phyloP scores from a whole-genome alignment of 2,113 vertebrate genomes.

The Scomber japonicus region DNA sequence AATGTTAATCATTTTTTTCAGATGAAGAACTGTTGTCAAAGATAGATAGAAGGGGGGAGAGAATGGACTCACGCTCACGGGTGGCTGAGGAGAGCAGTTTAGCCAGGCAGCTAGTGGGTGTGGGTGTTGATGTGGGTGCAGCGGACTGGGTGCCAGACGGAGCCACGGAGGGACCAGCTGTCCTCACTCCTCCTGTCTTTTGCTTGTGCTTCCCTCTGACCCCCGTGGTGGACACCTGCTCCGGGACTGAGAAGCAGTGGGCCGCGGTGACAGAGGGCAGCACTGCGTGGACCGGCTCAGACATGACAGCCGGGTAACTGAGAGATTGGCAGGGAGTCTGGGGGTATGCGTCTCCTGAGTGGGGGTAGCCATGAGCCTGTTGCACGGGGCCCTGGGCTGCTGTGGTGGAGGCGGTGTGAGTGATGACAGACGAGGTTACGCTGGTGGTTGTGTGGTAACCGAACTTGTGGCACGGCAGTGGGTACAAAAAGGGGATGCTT shows the following conservation, averaged over 20 bases:
- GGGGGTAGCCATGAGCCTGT: conserved; percentile 70
- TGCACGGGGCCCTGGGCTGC: conserved; percentile 53
- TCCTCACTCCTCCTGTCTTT: conserved; percentile 75
- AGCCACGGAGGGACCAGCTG: conserved; percentile 24
- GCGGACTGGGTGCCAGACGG: conserved; percentile 1
- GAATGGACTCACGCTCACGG: conserved; percentile 73
- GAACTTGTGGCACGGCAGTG: conserved; percentile 76
- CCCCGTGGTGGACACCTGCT: conserved; percentile 58
- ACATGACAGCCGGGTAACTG: conserved; percentile 61
- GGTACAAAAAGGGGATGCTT: conserved; percentile 72
- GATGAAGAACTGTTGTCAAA: neutral
- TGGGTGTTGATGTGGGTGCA: conserved; percentile 66
- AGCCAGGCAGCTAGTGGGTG: conserved; percentile 85
- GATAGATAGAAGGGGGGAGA: neutral
- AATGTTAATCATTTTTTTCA: neutral
- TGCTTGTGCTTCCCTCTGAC: conserved; percentile 74
- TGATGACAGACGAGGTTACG: conserved; percentile 83
- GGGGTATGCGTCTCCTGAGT: conserved; percentile 58
- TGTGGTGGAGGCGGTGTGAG: conserved; percentile 77
- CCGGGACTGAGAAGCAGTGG: conserved; percentile 79
- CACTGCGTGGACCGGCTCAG: conserved; percentile 61
- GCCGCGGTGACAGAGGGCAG: conserved; percentile 51
- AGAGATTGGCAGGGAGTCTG: conserved; percentile 63
- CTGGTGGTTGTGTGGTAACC: conserved; percentile 65
- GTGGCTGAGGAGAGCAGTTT: conserved; percentile 88